Conservation (phyloP, 2,888 invertebrate genomes). For the Rhynchonema sp. region DNA sequence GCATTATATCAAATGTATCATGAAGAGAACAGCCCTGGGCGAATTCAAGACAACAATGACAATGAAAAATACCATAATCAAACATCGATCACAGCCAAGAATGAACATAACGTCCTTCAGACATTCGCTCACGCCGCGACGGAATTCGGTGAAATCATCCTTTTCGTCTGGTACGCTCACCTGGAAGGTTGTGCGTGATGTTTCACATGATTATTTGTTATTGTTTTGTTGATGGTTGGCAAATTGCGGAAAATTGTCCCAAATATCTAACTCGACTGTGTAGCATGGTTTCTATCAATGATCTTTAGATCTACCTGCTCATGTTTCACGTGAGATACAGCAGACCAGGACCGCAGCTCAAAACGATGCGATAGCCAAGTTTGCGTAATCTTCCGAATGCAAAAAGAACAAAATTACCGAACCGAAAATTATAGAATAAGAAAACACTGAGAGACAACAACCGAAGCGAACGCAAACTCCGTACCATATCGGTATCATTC, state of each 20-base stretch:
- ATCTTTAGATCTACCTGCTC: no score
- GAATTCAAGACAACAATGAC: neutral
- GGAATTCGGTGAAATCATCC: constrained; percentile 59
- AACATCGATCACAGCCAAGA: constrained; percentile 73
- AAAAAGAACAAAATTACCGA: neutral
- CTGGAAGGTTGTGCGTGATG: constrained; percentile 22
- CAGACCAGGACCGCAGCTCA: no score
- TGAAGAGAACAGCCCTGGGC: no score
- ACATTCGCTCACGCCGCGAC: constrained; percentile 64
- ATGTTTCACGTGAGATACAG: no score
- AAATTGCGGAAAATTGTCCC: neutral
- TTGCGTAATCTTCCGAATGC: no score
- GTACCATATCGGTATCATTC: constrained; percentile 74
- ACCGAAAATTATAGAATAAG: no score
- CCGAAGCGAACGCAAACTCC: constrained; percentile 12
- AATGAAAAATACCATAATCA: constrained; percentile 54
- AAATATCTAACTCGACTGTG: neutral
- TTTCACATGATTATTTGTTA: no score
- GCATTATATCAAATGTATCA: neutral
- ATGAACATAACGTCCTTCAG: constrained; percentile 92
- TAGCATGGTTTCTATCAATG: neutral
- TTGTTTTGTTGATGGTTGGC: neutral
- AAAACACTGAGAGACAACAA: neutral
- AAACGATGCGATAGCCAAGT: no score
- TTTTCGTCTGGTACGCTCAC: constrained; percentile 60